Evolutionary conservation across 2,113 vertebrate genomes (phyloP), one percentile per base, ranked within the genome.

Genomic region (Alethe castanea): DNA sequence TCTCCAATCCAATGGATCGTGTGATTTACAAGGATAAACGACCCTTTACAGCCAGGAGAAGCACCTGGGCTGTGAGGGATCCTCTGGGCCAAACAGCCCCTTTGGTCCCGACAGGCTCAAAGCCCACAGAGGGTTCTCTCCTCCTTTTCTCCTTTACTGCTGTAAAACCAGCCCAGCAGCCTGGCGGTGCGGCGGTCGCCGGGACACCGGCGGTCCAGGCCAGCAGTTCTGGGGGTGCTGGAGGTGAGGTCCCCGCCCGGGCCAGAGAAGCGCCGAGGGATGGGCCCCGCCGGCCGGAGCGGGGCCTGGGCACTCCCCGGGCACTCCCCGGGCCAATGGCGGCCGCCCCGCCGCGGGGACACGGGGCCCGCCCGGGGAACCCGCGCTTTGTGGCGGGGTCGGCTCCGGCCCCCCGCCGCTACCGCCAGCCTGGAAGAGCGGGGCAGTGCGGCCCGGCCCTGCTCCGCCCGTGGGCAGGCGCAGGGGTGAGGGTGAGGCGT

Each of bases 331-430:
- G 65, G 35, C 35, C 54, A 5, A 40, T 40, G 45, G 64, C 79
- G 33, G 60, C 81, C 62, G 10, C 24, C 12, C 7, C 81, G 36
- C 7, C 53, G 66, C 82, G 35, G 35, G 35, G 35, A 35, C 77
- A 83, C 88, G 42, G 29, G 92, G 95, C 94, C 97, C 93, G 94
- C 97, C 96, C 96, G 97, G 97, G 96, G 91, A 98, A 98, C 97
- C 98, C 98, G 99, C 98, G 98, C 98, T 98, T 98, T 98, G 99
- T 98, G 98, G 97, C 96, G 98, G 98, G 99, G 99, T 99, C 99
- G 98, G 94, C 85, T 96, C 1, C 14, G 22, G 22, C 38, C 33
- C 26, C 18, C 19, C 95, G 96, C 66, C 6, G 94, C 95, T 97
- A 98, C 99, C 98, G 91, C 88, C 93, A 88, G n/a, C 90, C 71